Percentiles rank a stretch among this genome's conserved stretches.
phyloP scores from a whole-genome alignment of 2,888 invertebrate species.

The Fragum whitleyi region DNA sequence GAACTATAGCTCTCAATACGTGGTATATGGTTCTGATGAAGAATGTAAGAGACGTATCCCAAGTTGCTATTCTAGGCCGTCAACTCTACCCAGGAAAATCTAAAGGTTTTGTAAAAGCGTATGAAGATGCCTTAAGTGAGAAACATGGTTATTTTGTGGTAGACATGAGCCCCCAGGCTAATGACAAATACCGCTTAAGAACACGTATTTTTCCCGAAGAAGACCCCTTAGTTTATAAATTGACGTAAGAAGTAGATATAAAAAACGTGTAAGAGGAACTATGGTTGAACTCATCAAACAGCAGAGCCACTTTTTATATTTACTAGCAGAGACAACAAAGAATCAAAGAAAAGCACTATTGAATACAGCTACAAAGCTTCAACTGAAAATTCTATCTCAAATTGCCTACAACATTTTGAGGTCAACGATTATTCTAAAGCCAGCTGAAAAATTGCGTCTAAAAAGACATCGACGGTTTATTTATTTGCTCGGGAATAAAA shows the following conservation, averaged over 20 bases:
- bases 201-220: conserved; percentile 24
- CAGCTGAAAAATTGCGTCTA: conserved; percentile 10
- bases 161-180: no score
- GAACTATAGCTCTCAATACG: no score
- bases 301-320: conserved; percentile 37
- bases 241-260: no score
- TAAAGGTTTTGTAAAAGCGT: conserved; percentile 30
- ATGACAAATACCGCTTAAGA: conserved; percentile 20
- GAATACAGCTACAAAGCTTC: conserved; percentile 30
- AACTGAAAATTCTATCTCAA: conserved; percentile 39
- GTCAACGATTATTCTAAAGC: not conserved
- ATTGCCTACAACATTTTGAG: conserved; percentile 28
- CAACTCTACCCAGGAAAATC: conserved; percentile 23
- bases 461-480: conserved; percentile 23
- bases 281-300: conserved; percentile 34
- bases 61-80: no score
- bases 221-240: conserved; percentile 28
- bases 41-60: no score
- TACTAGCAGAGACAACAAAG: not conserved
- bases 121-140: conserved; percentile 9
- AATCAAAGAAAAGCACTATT: conserved; percentile 38
- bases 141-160: not conserved
- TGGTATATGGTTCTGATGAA: no score
- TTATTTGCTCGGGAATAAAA: conserved; percentile 2
- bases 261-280: not conserved